Evolutionary conservation across 2,113 vertebrate species (phyloP).

Genomic region (Pluvialis apricaria): DNA sequence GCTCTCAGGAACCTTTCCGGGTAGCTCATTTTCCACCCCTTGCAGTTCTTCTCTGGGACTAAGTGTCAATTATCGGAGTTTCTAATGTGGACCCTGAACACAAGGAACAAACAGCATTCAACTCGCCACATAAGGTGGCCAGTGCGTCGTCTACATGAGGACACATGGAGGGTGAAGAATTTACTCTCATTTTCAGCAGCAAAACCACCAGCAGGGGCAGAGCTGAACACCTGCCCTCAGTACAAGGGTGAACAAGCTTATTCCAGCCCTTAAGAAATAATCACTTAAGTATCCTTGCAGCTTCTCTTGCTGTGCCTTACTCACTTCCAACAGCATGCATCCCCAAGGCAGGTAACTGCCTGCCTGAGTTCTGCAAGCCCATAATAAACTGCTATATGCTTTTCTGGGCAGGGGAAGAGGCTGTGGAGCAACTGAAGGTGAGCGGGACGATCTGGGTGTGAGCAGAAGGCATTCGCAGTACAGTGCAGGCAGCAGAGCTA

Average conservation of each 20-base stretch:
- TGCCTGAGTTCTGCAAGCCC: neutral
- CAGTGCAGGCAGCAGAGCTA: neutral
- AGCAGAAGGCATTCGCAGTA: neutral
- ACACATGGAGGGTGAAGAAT: neutral
- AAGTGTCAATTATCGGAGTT: neutral
- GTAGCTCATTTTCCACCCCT: neutral
- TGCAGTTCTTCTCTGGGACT: neutral
- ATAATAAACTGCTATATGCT: neutral
- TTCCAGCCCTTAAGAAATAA: neutral
- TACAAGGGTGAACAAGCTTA: neutral
- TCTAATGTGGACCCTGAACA: neutral
- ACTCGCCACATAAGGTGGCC: too few relatives aligned
- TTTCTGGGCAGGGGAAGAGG: neutral
- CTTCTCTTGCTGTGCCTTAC: neutral
- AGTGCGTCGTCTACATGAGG: neutral
- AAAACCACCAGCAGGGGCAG: neutral
- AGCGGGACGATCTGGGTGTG: neutral
- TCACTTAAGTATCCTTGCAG: neutral
- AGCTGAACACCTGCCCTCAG: neutral
- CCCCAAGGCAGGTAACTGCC: neutral
- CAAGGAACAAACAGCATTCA: neutral
- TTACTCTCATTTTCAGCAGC: neutral
- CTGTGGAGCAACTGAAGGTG: neutral
- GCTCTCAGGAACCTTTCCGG: neutral
- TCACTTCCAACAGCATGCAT: fast-evolving